Conservation (phyloP, 2,888 invertebrate species). For the Neoscelio sp. region DNA sequence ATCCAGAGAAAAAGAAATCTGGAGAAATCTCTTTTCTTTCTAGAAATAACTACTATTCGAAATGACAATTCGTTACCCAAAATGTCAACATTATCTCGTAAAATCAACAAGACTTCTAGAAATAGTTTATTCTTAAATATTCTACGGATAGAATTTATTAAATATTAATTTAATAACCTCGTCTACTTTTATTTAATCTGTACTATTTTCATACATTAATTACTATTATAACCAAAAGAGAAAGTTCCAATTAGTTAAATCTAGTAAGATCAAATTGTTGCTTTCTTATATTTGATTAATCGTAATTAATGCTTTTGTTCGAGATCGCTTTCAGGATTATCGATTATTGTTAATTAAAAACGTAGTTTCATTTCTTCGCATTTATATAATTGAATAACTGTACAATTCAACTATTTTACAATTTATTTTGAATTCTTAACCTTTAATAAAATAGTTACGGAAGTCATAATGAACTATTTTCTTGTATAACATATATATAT, state of each 20-base stretch:
- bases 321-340: conserved; percentile 15
- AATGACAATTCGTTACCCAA: conserved; percentile 11
- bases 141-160: too few relatives aligned
- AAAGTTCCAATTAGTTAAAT: conserved; percentile 56
- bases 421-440: too few relatives aligned
- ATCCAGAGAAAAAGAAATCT: conserved; percentile 11
- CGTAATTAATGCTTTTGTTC: conserved; percentile 40
- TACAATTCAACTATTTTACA: neutral
- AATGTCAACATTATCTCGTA: too few relatives aligned
- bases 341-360: conserved; percentile 36
- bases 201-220: too few relatives aligned
- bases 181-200: conserved; percentile 38
- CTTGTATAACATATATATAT: too few relatives aligned
- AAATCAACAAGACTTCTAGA: too few relatives aligned
- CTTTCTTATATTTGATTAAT: conserved; percentile 27
- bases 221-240: conserved; percentile 31
- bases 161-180: too few relatives aligned
- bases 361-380: too few relatives aligned
- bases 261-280: conserved; percentile 42
- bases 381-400: conserved; percentile 18
- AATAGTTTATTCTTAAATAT: too few relatives aligned
- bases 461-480: too few relatives aligned
- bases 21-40: conserved; percentile 3
- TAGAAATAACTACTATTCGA: too few relatives aligned
- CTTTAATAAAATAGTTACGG: too few relatives aligned